Percentiles rank a stretch among this genome's conserved stretches.
phyloP scores from a whole-genome alignment of 2,797 vertebrate species.

The Spheniscus humboldti region DNA sequence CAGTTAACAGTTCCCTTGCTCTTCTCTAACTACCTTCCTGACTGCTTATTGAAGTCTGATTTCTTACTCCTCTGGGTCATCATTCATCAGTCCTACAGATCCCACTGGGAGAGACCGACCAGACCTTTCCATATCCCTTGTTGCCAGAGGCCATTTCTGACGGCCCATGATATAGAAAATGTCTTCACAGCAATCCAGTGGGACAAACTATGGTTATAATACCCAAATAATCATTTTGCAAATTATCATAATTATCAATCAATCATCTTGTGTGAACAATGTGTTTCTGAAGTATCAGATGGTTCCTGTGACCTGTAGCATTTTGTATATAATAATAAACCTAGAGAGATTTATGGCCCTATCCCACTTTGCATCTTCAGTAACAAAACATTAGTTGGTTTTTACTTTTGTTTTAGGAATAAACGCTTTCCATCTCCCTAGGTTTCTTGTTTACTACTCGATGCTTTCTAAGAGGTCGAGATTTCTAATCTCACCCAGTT shows the following conservation, averaged over 20 bases:
- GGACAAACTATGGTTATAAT: constrained; percentile 82
- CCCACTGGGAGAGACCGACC: constrained; percentile 32
- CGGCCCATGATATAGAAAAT: constrained; percentile 75
- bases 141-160: constrained; percentile 81
- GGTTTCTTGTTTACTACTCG: not conserved
- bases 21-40: constrained; percentile 64
- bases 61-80: constrained; percentile 75
- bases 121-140: constrained; percentile 57
- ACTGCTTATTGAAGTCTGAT: constrained; percentile 78
- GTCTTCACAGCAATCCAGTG: constrained; percentile 64
- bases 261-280: constrained; percentile 83
- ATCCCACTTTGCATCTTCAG: not conserved
- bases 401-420: not conserved
- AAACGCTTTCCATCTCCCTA: not conserved
- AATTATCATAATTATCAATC: constrained; percentile 98
- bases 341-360: constrained; percentile 83
- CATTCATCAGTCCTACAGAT: constrained; percentile 73
- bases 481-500: not conserved
- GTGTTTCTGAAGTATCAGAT: constrained; percentile 75
- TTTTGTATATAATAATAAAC: constrained; percentile 80
- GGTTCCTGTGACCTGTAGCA: constrained; percentile 87
- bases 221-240: constrained; percentile 93
- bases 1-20: constrained; percentile 56
- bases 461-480: not conserved
- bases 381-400: not conserved